Base-by-base conservation (phyloP, 2,888 invertebrate genomes). In the Macropis europaea region DNA sequence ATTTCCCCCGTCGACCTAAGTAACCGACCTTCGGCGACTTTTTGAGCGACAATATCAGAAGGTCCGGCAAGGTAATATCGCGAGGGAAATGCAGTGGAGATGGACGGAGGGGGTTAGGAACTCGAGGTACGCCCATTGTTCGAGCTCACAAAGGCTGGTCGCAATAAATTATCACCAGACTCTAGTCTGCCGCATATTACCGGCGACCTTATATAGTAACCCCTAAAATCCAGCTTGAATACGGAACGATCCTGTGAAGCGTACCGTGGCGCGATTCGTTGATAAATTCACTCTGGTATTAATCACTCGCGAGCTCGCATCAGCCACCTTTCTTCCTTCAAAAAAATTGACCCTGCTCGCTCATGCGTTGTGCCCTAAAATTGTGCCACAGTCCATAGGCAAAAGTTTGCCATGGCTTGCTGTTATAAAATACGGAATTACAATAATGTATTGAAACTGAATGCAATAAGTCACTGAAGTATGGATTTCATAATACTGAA, bases 131-230 rank as follows among this genome's bases (percentile, higher is more conserved):
- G 24, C n/a, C 78, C 62, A 83, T 85, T 85, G 85, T 85, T 79
- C 77, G 60, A 52, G 38, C 66, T 43, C 48, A 85, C 85, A 85
- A 85, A 82, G 79, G 77, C 62, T 32, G 19, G 32, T 54, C 53
- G 75, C 77, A 77, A 85, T 85, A 79, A 85, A 85, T 85, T 84
- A 84, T 81, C 81, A 72, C 73, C 62, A 63, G 26, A 13, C 64
- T 36, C 50, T 47, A 64, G 34, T 45, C 40, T 32, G 48, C 13
- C 45, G 57, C 48, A 42, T 71, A 62, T 69, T 54, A 56, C 43
- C 26, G 32, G 26, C 26, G 24, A 22, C 45, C 57, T 54, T 48
- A 30, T 38, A 59, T 32, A 47, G 61, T 56, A 68, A 75, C 56
- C 30, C 52, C 47, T 45, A 59, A 67, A 77, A 77, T 54, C 43